These are phyloP conservation scores for Lophotriccus pileatus DNA, from an alignment of 2,797 vertebrate genomes.

Conservation along the genomic window DNA sequence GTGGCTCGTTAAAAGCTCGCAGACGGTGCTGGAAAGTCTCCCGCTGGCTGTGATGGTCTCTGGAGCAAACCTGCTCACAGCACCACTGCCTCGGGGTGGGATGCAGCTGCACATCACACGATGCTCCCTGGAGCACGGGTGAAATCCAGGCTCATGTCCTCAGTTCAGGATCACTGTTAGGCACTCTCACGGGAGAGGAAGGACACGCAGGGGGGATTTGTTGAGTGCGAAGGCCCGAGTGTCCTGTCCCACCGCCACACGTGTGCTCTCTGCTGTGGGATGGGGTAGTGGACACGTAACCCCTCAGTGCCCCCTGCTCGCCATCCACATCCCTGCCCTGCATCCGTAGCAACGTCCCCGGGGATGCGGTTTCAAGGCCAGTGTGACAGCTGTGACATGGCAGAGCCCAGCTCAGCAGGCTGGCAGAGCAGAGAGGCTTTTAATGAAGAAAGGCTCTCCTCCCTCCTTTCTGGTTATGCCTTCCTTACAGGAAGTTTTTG, in stretches of 20 bases:
- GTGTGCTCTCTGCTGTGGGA: rapidly evolving
- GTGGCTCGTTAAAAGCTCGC: not conserved
- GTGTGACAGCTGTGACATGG: not conserved
- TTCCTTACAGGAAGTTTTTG: conserved; percentile 19
- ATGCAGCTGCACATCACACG: not conserved
- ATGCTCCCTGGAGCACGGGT: not conserved
- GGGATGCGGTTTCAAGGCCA: not conserved
- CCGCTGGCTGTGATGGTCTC: not conserved
- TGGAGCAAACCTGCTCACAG: not conserved
- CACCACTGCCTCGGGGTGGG: not conserved
- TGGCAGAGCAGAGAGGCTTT: not conserved
- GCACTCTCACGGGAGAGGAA: not conserved
- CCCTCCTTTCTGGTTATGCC: not conserved
- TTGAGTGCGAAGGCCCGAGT: rapidly evolving
- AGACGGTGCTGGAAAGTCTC: not conserved
- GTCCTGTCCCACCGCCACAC: not conserved
- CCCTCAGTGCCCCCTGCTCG: not conserved
- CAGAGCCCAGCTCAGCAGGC: not conserved
- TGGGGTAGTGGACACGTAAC: not conserved
- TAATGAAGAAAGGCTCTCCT: not conserved
- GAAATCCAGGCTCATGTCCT: not conserved
- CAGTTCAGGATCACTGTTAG: not conserved
- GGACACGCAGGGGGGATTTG: not conserved
- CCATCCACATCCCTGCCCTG: not conserved
- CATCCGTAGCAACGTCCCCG: not conserved